Evolutionary conservation across 2,888 invertebrate species (phyloP), one percentile per base, ranked within the genome.

Genomic region (Eugnorisma glareosa): DNA sequence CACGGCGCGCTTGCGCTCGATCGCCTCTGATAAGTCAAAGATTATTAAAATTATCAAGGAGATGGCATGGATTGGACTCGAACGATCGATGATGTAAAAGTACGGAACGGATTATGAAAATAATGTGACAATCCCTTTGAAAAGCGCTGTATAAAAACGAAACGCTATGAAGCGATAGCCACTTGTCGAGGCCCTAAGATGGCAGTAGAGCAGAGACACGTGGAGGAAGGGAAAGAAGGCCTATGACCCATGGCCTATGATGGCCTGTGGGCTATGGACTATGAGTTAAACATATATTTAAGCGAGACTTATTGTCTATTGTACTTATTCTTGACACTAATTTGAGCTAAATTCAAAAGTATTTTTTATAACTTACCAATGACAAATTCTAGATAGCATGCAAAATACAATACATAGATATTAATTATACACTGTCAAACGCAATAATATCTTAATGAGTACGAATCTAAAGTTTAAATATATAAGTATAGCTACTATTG

Each of bases 1-100:
- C 37, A 99, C 99, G 24, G 99, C 99, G 91, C 99, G 97, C 95
- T 98, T 98, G 93, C 99, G 98, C 94, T 99, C 99, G 90, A 98
- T 96, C 73, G 98, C 98, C 97, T 99, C 99, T 99, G 96, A 92
- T 21, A 8, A 64, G n/a, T n/a, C 0, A 3, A n/a, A 15, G 3
- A 18, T 64, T 40, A 8, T 15, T n/a, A 0, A 40, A 43, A 18
- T 64, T 8, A 35, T 35, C 8, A 31, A 35, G n/a, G 10, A 10
- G 18, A n/a, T 8, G n/a, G 48, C 8, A 48, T 45, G 1, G 13
- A 45, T 35, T 18, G 15, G 45, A 21, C 24, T 51, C 10, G 28
- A 54, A 54, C 3, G 51, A 4, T 51, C 10, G 24, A 51, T 24
- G 24, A 11, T 10, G 11, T 54, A 54, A 13, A 54, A 54, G n/a